Conservation (phyloP, 1,140 invertebrate genomes). For the Sipha flava region DNA sequence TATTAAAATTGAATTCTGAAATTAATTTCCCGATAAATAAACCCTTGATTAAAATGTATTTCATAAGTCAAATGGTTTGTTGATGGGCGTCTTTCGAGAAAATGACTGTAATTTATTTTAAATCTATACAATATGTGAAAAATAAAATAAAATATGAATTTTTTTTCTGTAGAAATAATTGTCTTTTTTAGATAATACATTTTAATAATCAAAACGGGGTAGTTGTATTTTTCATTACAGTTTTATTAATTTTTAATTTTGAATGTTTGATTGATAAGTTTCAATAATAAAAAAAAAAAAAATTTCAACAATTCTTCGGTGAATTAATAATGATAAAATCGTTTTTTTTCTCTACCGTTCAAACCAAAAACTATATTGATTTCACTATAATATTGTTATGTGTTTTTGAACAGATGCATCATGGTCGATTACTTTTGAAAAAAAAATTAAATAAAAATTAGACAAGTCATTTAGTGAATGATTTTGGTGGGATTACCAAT, state of each 20-base stretch:
- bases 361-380: neutral
- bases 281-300: neutral
- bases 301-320: neutral
- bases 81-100: neutral
- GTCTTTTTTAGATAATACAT: neutral
- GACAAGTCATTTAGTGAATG: too few relatives aligned
- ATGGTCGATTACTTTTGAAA: too few relatives aligned
- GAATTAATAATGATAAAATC: neutral
- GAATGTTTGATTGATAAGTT: neutral
- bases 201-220: conserved; percentile 19
- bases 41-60: neutral
- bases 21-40: neutral
- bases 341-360: neutral
- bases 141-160: neutral
- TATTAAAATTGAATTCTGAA: neutral
- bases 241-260: neutral
- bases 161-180: neutral
- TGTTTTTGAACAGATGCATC: too few relatives aligned
- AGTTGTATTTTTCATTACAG: neutral
- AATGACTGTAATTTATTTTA: neutral
- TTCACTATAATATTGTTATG: too few relatives aligned
- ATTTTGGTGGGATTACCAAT: too few relatives aligned
- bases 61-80: neutral
- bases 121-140: neutral
- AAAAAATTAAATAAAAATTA: too few relatives aligned